Base-by-base conservation (phyloP, 2,113 vertebrate species). In the Cynoglossus semilaevis region DNA sequence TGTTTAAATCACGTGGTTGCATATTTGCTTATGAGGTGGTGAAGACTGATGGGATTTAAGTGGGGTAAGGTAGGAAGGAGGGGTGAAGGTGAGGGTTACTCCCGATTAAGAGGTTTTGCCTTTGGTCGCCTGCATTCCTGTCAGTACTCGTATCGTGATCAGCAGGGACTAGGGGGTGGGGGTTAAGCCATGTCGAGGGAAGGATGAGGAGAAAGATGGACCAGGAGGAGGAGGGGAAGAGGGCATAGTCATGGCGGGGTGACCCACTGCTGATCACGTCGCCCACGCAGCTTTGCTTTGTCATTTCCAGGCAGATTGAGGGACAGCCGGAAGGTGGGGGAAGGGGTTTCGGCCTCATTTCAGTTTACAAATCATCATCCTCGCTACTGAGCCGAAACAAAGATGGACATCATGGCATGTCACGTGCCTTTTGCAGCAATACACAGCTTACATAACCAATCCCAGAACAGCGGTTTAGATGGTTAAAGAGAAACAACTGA, bases 41-140 rank as follows among this genome's bases (percentile, higher is more conserved):
- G 61, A 48, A 53, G 50, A 46, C 16, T 46, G 63, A 59, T 54
- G 36, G 64, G 72, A 73, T 78, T 71, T 69, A 61, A 72, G 63
- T 1, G 45, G 59, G 43, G 60, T 67, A 19, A 48, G 35, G 6
- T 18, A 29, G 19, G 46, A 41, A 14, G 59, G n/a, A 19, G 18
- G 43, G 55, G 9, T 35, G 36, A 14, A 57, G 61, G 62, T 1
- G 43, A 54, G 68, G 60, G 69, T 67, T 56, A 61, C 58, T 58
- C 16, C 68, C 60, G 59, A 80, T 80, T 72, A 71, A 70, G 72
- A 77, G 62, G 75, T 62, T 64, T 40, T 0, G 79, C 83, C 70
- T 88, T 85, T 0, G 63, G 84, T 64, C 85, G 46, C 0, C 18
- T 54, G 75, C 81, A 58, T 3, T 87, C 86, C 77, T 71, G 19